These are phyloP conservation scores for Saccopteryx bilineata DNA, from an alignment of 2,113 vertebrate species.

Conservation along the genomic window DNA sequence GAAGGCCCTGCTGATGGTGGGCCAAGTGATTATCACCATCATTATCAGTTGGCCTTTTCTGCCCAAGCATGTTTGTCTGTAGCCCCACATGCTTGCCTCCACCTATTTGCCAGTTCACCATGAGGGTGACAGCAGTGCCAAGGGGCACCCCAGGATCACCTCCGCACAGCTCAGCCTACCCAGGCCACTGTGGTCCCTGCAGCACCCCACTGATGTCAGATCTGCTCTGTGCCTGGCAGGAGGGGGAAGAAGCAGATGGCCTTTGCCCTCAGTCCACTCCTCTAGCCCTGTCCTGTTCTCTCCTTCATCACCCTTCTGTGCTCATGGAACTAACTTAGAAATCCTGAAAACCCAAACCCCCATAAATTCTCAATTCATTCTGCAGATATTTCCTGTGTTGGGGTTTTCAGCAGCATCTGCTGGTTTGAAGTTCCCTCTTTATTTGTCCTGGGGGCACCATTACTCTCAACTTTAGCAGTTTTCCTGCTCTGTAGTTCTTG, in stretches of 20 bases:
- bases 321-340: slow-evolving; percentile 84
- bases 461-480: slow-evolving; percentile 89
- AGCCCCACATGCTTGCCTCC: background rate
- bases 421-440: slow-evolving; percentile 90
- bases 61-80: background rate
- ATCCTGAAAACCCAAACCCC: slow-evolving; percentile 82
- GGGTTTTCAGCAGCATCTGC: slow-evolving; percentile 90
- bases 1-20: background rate
- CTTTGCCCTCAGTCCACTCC: background rate
- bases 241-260: background rate
- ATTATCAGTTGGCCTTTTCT: slow-evolving; percentile 5
- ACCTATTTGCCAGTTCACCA: background rate
- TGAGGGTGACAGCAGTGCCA: background rate
- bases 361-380: slow-evolving; percentile 88
- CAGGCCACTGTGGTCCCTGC: background rate
- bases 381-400: slow-evolving; percentile 90
- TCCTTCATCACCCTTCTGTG: slow-evolving; percentile 68
- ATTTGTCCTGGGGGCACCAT: slow-evolving; percentile 90
- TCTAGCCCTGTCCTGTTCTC: slow-evolving; percentile 22
- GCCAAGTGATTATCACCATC: background rate
- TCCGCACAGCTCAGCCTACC: background rate
- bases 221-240: background rate
- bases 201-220: background rate
- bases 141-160: background rate
- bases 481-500: slow-evolving; percentile 88